These are phyloP conservation scores for Pogoniulus pusillus DNA, from an alignment of 2,797 vertebrate species.

Conservation along the genomic window DNA sequence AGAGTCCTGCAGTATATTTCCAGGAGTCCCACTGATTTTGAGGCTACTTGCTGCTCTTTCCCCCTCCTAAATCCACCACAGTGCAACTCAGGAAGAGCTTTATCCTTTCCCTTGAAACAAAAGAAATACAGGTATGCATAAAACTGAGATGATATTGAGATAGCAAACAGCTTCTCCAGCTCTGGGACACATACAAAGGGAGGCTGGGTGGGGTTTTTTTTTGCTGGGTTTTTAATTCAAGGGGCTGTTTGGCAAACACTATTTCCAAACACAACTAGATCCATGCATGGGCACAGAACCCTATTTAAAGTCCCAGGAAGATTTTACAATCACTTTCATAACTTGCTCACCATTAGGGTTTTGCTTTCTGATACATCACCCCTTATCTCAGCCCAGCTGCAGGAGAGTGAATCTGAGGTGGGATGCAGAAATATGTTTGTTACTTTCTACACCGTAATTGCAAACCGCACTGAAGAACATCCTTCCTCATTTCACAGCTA, in stretches of 20 bases:
- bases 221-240: constrained; percentile 43
- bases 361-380: not conserved
- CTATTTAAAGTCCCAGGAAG: not conserved
- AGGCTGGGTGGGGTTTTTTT: not conserved
- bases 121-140: not conserved
- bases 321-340: constrained; percentile 27
- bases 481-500: constrained; percentile 60
- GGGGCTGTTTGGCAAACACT: constrained; percentile 71
- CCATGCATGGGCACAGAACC: not conserved
- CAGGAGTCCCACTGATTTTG: not conserved
- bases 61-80: not conserved
- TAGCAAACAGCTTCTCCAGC: not conserved
- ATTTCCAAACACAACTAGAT: constrained; percentile 70
- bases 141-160: not conserved
- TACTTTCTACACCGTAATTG: constrained; percentile 24
- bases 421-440: constrained; percentile 35
- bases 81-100: not conserved
- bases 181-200: not conserved
- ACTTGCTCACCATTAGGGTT: not conserved
- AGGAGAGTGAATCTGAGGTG: not conserved
- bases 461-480: constrained; percentile 57
- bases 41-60: not conserved
- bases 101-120: not conserved
- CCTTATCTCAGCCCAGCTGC: not conserved
- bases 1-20: not conserved